Base-by-base conservation (phyloP, 2,888 invertebrate genomes). In the Cataglyphis cursor region DNA sequence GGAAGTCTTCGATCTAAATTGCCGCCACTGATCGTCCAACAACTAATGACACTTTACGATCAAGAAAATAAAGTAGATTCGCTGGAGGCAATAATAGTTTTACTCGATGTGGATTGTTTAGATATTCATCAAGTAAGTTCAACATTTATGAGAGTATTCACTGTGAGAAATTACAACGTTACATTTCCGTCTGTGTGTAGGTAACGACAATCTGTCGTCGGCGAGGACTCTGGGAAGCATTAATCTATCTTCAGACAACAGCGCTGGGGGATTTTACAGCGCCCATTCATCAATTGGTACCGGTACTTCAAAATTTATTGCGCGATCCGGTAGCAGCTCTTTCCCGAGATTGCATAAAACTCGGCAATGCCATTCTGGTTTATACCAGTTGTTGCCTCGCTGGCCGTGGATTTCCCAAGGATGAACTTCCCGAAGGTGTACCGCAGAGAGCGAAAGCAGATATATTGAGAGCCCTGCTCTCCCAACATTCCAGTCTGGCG, bases 321-420 rank as follows among this genome's bases (percentile, higher is more conserved):
- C 87, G 87, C 0, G 90, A 88, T 41, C 80, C 84, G 9, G 87
- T 85, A 38, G 87, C 90, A 31, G 72, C 83, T 15, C 81, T 93
- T 18, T 88, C 94, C 0, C 90, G 92, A 65, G 93, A 94, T 31
- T 93, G 92, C 61, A 94, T 95, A 88, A 96, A 96, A 91, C 95
- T 98, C 64, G 98, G 98, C 9, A 98, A 98, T 92, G 97, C 97
- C 86, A 95, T 98, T 88, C 95, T 99, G 73, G 98, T 98, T 3
- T 98, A 98, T 93, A 96, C 98, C 44, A 98, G 97, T 86, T 98
- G 98, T 88, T 98, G 98, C 92, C 95, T 98, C 86, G 97, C 98
- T n/a, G 98, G 98, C 0, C 95, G 97, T 81, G 97, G 97, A 0
- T 98, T 98, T 95, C 98, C 98, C 0, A 95, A 95, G 59, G 89